These are phyloP conservation scores for Sardinella longiceps DNA, from an alignment of 2,797 vertebrate species.

Conservation along the genomic window DNA sequence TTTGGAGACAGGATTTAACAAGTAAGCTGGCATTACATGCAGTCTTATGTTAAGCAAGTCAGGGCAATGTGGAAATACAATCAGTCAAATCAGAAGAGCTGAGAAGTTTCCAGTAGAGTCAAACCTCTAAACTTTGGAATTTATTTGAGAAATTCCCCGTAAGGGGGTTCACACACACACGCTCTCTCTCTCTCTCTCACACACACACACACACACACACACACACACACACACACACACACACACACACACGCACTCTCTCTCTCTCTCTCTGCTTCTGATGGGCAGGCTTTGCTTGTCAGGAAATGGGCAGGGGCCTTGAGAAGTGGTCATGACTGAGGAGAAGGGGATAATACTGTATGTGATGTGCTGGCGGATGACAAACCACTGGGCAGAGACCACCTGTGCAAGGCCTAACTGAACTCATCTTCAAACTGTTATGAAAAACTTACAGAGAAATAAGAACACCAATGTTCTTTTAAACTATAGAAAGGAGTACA, in stretches of 20 bases:
- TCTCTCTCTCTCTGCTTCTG: no score
- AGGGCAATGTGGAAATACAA: neutral
- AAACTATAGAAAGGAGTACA: no score
- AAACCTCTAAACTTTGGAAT: neutral
- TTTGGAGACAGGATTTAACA: neutral
- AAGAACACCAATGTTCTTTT: neutral
- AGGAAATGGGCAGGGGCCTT: neutral
- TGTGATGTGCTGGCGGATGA: no score
- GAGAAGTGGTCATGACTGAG: neutral
- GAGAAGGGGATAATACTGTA: neutral
- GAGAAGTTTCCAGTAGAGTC: neutral
- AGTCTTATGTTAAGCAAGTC: neutral
- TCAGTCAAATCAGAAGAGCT: neutral
- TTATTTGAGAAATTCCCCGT: neutral
- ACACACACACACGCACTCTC: slow-evolving; percentile 1
- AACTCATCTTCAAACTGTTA: neutral
- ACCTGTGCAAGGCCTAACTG: neutral
- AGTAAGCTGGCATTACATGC: neutral
- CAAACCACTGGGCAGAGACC: neutral
- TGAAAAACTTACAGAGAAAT: neutral
- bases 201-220: neutral
- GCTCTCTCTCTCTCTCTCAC: no score
- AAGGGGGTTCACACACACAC: neutral
- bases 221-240: neutral
- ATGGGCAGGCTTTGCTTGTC: neutral